These are phyloP conservation scores for Ophion costatus DNA, from an alignment of 2,888 invertebrate species.

Conservation along the genomic window DNA sequence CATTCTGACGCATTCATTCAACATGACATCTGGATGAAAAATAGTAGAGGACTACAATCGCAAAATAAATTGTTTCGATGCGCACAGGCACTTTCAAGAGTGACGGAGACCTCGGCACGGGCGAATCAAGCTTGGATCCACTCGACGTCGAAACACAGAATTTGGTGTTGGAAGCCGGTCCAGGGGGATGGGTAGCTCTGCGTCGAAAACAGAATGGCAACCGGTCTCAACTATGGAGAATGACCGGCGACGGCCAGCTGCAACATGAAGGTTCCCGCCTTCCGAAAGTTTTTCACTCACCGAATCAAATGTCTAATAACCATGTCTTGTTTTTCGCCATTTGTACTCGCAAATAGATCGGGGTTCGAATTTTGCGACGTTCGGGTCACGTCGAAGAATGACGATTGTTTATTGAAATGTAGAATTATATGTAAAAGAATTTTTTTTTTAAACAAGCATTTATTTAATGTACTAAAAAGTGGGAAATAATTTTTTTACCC, in stretches of 20 bases:
- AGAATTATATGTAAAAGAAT: neutral
- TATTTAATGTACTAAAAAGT: too few species aligned
- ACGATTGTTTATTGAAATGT: neutral
- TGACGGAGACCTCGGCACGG: constrained; percentile 79
- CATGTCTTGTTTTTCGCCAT: too few species aligned
- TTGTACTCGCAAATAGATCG: too few species aligned
- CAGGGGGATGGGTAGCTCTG: constrained; percentile 92
- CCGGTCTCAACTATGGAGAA: constrained; percentile 96
- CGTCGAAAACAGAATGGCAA: constrained; percentile 89
- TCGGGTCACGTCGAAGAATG: too few species aligned
- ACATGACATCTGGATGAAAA: neutral
- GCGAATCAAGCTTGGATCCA: constrained; percentile 80
- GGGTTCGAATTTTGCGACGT: too few species aligned
- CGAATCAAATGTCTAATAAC: neutral
- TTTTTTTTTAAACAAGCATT: neutral
- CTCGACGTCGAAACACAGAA: constrained; percentile 87
- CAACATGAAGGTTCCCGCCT: constrained; percentile 93
- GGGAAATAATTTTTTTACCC: too few species aligned
- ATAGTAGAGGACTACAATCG: neutral
- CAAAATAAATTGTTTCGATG: constrained; percentile 24
- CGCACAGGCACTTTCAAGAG: constrained; percentile 80
- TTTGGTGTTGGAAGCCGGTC: constrained; percentile 87
- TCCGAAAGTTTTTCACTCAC: neutral
- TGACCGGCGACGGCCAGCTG: constrained; percentile 94
- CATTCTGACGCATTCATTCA: too few species aligned